Conservation (phyloP, 2,113 vertebrate species). For the Steatornis caripensis region DNA sequence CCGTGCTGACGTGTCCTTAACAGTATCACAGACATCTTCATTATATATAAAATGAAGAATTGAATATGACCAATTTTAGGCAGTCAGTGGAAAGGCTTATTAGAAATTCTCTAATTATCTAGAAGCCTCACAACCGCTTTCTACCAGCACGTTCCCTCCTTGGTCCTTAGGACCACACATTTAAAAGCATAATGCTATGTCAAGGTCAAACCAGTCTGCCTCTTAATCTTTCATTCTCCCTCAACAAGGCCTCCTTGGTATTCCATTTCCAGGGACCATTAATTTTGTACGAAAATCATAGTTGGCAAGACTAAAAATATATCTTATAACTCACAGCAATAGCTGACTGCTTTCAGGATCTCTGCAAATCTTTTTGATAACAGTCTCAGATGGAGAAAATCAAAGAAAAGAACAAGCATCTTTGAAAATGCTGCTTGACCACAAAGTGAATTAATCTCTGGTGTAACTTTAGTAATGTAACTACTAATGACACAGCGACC, state of each 20-base stretch:
- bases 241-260: background rate
- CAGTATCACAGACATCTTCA: background rate
- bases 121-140: background rate
- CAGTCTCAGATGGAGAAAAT: background rate
- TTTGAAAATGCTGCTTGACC: background rate
- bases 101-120: conserved; percentile 9
- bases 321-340: background rate
- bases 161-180: background rate
- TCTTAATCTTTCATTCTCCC: background rate
- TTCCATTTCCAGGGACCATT: conserved; percentile 35
- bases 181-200: background rate
- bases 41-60: background rate
- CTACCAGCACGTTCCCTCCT: background rate
- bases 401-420: background rate
- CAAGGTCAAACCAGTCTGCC: background rate
- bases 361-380: conserved; percentile 4
- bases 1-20: background rate
- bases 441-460: background rate
- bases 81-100: background rate
- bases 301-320: conserved; percentile 43
- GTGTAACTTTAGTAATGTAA: background rate
- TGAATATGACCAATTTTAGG: background rate
- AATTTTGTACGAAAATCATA: conserved; percentile 28
- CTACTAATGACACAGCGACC: background rate
- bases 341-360: background rate